Evolutionary conservation across 2,797 vertebrate species (phyloP).

Genomic region (Glossophaga mutica): DNA sequence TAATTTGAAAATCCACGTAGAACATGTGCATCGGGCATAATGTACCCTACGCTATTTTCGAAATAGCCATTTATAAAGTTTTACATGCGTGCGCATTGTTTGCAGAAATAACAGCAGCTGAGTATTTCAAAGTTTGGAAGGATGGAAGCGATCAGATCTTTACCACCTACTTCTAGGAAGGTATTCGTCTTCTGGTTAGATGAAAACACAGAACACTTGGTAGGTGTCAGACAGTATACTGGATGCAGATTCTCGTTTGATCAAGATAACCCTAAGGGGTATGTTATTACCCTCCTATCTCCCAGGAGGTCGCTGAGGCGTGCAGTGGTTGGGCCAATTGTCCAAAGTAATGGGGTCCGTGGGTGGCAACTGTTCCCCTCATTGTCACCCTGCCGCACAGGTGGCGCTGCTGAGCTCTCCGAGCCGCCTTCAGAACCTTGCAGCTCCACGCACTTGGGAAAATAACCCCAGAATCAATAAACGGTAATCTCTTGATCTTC

Average conservation of each 20-base stretch:
- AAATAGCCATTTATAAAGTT: background rate
- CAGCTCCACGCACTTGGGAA: background rate
- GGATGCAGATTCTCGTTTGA: background rate
- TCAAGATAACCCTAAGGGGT: background rate
- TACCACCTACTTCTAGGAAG: background rate
- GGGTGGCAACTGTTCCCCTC: fast-evolving
- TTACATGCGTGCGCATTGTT: background rate
- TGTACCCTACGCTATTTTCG: background rate
- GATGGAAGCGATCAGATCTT: background rate
- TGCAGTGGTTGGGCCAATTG: background rate
- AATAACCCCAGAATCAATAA: background rate
- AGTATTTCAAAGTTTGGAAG: background rate
- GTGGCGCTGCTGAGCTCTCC: fast-evolving
- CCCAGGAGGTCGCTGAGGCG: background rate
- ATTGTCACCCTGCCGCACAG: background rate
- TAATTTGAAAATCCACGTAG: slow-evolving; percentile 15
- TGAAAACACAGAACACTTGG: background rate
- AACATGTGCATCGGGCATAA: background rate
- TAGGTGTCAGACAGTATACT: background rate
- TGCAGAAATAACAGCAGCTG: background rate
- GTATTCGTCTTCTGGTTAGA: background rate
- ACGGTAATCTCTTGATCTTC: background rate
- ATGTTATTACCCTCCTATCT: background rate
- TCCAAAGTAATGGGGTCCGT: fast-evolving
- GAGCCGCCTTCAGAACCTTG: background rate